Evolutionary conservation across 2,113 vertebrate species (phyloP).

Genomic region (Xiphophorus maculatus): DNA sequence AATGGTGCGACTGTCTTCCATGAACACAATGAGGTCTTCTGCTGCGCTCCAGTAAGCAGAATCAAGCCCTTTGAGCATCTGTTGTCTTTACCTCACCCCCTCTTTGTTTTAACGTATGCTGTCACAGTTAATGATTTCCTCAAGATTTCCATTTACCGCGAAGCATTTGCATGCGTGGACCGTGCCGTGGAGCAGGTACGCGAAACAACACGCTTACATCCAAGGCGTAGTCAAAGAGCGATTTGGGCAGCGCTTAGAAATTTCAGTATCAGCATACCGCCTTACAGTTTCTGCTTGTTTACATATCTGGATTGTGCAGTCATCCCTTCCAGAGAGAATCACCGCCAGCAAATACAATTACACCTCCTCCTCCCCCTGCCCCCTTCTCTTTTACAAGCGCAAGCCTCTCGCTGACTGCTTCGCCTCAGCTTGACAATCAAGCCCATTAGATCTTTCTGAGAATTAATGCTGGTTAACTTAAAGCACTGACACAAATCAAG

Average conservation of each 20-base stretch:
- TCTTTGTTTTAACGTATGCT: conserved; percentile 48
- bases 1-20: conserved; percentile 60
- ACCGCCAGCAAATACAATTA: conserved; percentile 78
- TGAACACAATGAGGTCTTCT: conserved; percentile 47
- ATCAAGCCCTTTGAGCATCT: conserved; percentile 67
- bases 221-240: conserved; percentile 19
- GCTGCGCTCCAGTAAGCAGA: conserved; percentile 68
- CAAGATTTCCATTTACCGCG: conserved; percentile 53
- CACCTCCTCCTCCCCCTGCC: conserved; percentile 23
- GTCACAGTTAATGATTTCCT: conserved; percentile 67
- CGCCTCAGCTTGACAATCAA: conserved; percentile 66
- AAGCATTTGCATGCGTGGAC: conserved; percentile 59
- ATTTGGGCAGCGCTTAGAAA: conserved; percentile 38
- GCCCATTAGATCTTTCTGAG: conserved; percentile 69
- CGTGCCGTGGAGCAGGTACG: conserved; percentile 48
- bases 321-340: conserved; percentile 69
- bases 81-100: conserved; percentile 57
- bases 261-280: conserved; percentile 49
- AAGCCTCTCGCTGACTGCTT: conserved; percentile 64
- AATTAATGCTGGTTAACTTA: conserved; percentile 72
- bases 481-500: conserved; percentile 73
- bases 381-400: conserved; percentile 37
- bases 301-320: conserved; percentile 74
- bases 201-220: conserved; percentile 17
- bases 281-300: conserved; percentile 64